Evolutionary conservation across 2,113 vertebrate species (phyloP).

Genomic region (Ovibos moschatus): DNA sequence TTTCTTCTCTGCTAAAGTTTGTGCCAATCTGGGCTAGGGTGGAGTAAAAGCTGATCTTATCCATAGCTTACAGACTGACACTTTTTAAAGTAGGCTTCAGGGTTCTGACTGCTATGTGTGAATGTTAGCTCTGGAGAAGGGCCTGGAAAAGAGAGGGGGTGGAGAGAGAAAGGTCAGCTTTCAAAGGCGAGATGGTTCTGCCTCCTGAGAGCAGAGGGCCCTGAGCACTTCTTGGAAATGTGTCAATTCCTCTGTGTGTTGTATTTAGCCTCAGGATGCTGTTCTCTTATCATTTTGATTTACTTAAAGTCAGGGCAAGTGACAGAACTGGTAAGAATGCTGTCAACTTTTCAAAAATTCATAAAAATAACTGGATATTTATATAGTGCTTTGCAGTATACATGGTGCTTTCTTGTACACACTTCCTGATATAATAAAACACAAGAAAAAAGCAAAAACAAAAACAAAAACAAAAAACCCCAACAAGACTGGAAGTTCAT

Average conservation of each 20-base stretch:
- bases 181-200: background rate
- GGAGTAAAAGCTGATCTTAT: background rate
- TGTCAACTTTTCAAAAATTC: background rate
- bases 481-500: background rate
- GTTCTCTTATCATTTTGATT: background rate
- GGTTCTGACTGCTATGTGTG: background rate
- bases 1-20: background rate
- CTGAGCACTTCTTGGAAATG: background rate
- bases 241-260: background rate
- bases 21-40: background rate
- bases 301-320: background rate
- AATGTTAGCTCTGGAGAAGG: background rate
- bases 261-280: background rate
- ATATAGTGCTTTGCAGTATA: background rate
- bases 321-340: background rate
- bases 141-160: accelerated
- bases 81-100: background rate
- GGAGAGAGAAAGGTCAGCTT: background rate
- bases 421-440: background rate
- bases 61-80: background rate
- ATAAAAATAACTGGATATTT: background rate
- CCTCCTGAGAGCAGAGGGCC: background rate
- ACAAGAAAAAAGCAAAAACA: background rate
- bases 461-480: background rate
- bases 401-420: background rate